phyloP scores from a whole-genome alignment of 2,888 invertebrate species.

The Caenorhabditis plicata region DNA sequence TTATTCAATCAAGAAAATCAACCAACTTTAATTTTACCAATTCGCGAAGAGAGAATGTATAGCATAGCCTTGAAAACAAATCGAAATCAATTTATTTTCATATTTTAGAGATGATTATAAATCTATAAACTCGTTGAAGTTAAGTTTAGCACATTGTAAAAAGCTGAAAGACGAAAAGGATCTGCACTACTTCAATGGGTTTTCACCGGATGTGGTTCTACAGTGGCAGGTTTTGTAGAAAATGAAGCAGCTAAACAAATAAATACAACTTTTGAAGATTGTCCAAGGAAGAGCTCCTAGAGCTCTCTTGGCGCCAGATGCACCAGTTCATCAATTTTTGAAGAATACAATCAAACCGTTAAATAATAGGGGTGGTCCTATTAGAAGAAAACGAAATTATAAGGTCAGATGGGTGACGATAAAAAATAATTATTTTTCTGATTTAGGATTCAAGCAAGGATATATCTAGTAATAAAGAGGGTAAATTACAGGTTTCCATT shows the following conservation, averaged over 20 bases:
- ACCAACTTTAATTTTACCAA: slow-evolving; percentile 7
- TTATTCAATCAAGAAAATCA: slow-evolving; percentile 5
- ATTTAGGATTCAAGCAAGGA: no score
- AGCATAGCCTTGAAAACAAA: neutral
- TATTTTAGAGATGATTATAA: neutral
- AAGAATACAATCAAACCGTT: neutral
- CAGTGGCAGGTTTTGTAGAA: slow-evolving; percentile 29
- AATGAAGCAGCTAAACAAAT: neutral
- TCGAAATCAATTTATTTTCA: neutral
- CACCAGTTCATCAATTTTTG: slow-evolving; percentile 3
- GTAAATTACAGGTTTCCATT: no score
- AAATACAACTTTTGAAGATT: neutral
- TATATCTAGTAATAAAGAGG: no score
- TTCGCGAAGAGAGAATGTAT: neutral
- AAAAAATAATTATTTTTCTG: no score
- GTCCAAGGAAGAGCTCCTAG: slow-evolving; percentile 27
- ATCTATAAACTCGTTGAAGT: slow-evolving; percentile 1
- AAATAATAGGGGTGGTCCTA: neutral
- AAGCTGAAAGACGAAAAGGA: neutral
- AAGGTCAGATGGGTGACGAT: no score
- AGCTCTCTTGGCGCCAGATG: slow-evolving; percentile 13
- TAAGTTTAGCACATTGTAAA: slow-evolving; percentile 1
- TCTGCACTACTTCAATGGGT: slow-evolving; percentile 18
- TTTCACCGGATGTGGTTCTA: slow-evolving; percentile 11
- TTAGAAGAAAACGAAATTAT: neutral